phyloP scores from a whole-genome alignment of 2,888 invertebrate species.

The Ditula angustiorana region DNA sequence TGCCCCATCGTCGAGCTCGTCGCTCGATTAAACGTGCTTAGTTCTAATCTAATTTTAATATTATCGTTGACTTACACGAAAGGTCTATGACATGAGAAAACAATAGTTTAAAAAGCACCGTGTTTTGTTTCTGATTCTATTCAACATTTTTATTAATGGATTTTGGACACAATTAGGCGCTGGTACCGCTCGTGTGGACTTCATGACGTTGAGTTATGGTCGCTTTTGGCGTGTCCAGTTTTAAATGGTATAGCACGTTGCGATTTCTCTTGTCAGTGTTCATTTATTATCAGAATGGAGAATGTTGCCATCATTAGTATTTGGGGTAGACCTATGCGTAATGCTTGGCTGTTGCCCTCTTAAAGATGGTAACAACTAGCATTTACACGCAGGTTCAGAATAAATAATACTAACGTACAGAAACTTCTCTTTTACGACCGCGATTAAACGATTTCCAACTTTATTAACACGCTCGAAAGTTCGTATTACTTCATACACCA shows the following conservation, averaged over 20 bases:
- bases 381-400: too few species aligned
- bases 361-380: too few species aligned
- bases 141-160: slow-evolving; percentile 62
- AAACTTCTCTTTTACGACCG: too few species aligned
- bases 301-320: slow-evolving; percentile 35
- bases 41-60: too few species aligned
- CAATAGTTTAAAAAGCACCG: neutral
- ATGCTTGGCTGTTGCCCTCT: too few species aligned
- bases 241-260: slow-evolving; percentile 8
- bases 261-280: slow-evolving; percentile 31
- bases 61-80: too few species aligned
- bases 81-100: neutral
- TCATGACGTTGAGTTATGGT: neutral
- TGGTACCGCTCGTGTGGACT: neutral
- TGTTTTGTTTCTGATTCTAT: slow-evolving; percentile 52
- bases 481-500: too few species aligned
- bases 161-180: slow-evolving; percentile 50
- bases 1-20: too few species aligned
- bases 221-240: neutral
- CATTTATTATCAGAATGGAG: slow-evolving; percentile 28
- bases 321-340: neutral
- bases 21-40: too few species aligned
- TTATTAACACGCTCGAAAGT: too few species aligned
- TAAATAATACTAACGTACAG: too few species aligned
- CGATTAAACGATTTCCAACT: too few species aligned